Evolutionary conservation across 2,888 invertebrate genomes (phyloP).

Genomic region (Drosophila neonasuta): DNA sequence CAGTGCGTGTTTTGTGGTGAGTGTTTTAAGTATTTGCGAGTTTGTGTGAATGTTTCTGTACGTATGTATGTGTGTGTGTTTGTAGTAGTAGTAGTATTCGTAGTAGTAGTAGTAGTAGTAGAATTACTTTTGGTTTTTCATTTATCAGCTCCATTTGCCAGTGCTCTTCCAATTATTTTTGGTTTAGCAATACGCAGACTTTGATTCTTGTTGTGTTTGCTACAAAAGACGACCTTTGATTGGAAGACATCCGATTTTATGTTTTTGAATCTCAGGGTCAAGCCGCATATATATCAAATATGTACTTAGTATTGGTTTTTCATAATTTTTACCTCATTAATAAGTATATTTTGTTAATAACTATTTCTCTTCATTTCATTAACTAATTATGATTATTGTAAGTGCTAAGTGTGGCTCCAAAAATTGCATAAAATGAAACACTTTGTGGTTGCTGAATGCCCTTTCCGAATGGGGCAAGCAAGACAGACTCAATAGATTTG

Average conservation of each 20-base stretch:
- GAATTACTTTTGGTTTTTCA: constrained; percentile 44
- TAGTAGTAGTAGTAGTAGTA: constrained; percentile 27
- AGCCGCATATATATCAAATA: constrained; percentile 78
- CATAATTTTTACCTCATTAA: constrained; percentile 49
- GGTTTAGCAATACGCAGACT: constrained; percentile 76
- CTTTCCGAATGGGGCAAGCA: constrained; percentile 22
- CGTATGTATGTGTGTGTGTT: constrained; percentile 3
- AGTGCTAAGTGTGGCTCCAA: constrained; percentile 67
- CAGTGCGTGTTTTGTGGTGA: constrained; percentile 21
- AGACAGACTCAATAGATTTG: constrained; percentile 4
- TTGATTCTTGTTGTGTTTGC: constrained; percentile 77
- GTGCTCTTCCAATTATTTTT: constrained; percentile 71
- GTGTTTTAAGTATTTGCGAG: background rate
- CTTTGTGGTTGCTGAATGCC: constrained; percentile 52
- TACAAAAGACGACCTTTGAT: constrained; percentile 82
- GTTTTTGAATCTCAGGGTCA: constrained; percentile 82
- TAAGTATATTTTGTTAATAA: constrained; percentile 62
- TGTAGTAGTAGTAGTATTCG: constrained; percentile 10
- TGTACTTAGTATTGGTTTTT: constrained; percentile 47
- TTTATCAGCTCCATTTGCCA: constrained; percentile 49
- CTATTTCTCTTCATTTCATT: constrained; percentile 57
- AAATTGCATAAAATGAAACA: constrained; percentile 69
- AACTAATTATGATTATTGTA: constrained; percentile 73
- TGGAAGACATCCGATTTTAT: constrained; percentile 83
- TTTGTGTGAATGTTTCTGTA: constrained; percentile 18